Evolutionary conservation across 2,797 vertebrate genomes (phyloP).

Genomic region (Aldrovandia affinis): DNA sequence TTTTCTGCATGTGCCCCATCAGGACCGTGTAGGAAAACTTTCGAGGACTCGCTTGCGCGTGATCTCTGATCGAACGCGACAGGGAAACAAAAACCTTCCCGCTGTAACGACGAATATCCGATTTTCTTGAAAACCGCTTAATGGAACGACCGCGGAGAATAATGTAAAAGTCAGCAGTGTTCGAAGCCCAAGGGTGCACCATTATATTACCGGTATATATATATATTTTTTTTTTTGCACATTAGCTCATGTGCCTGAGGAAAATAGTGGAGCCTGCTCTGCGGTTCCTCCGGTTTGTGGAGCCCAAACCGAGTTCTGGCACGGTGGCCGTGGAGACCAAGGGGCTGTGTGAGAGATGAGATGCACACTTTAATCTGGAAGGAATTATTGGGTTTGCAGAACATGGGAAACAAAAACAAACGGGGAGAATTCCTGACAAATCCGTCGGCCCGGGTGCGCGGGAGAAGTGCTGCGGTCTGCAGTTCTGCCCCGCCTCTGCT

Average conservation of each 20-base stretch:
- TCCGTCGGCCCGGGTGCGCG: slow-evolving; percentile 60
- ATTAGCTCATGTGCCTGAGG: slow-evolving; percentile 62
- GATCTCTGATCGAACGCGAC: neutral
- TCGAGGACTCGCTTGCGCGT: neutral
- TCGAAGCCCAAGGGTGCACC: neutral
- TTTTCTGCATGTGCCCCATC: neutral
- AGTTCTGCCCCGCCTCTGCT: slow-evolving; percentile 60
- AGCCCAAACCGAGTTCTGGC: slow-evolving; percentile 61
- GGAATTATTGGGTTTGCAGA: slow-evolving; percentile 72
- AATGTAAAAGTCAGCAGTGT: slow-evolving; percentile 11
- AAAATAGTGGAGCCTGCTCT: slow-evolving; percentile 62
- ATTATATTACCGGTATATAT: slow-evolving; percentile 3
- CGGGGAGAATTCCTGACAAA: slow-evolving; percentile 64
- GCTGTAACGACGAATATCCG: neutral
- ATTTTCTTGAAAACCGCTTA: neutral
- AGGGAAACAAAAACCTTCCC: neutral
- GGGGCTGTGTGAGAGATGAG: slow-evolving; percentile 39
- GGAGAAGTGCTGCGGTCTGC: slow-evolving; percentile 66
- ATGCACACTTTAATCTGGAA: slow-evolving; percentile 70
- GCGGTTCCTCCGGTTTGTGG: slow-evolving; percentile 62
- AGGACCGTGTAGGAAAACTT: neutral
- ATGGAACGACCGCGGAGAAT: slow-evolving; percentile 1
- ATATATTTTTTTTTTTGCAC: slow-evolving; percentile 37
- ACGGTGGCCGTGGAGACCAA: slow-evolving; percentile 35
- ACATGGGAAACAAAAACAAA: slow-evolving; percentile 82